Conservation (phyloP, 1,140 invertebrate genomes). For the Trinorchestia longiramus region DNA sequence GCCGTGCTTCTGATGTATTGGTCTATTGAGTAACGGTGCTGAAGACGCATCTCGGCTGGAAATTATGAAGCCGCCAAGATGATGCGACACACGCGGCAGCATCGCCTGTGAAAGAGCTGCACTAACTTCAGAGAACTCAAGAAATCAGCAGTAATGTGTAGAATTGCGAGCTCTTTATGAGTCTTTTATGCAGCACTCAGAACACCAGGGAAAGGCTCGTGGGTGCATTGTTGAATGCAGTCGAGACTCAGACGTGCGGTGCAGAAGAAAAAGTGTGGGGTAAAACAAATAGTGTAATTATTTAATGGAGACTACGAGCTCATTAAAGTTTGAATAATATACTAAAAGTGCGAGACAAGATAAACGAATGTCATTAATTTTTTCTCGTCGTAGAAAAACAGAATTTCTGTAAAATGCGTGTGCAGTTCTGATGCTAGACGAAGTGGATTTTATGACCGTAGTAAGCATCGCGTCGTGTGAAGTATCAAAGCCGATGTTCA, state of each 20-base stretch:
- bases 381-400: too few relatives aligned
- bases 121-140: neutral
- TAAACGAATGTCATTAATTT: too few relatives aligned
- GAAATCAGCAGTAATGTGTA: neutral
- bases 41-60: neutral
- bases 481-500: neutral
- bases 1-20: neutral
- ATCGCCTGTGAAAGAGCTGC: neutral
- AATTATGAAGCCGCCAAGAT: neutral
- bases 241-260: neutral
- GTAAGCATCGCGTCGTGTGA: neutral
- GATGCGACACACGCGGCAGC: neutral
- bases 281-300: neutral
- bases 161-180: neutral
- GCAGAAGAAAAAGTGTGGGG: neutral
- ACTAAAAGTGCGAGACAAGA: neutral
- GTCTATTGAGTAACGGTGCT: neutral
- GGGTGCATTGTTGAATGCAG: neutral
- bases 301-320: neutral
- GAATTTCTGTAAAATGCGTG: neutral
- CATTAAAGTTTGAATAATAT: neutral
- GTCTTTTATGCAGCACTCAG: neutral
- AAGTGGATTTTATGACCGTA: neutral
- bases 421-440: neutral
- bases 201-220: neutral